Base-by-base conservation (phyloP, 2,113 vertebrate genomes). In the Ornithorhynchus anatinus region DNA sequence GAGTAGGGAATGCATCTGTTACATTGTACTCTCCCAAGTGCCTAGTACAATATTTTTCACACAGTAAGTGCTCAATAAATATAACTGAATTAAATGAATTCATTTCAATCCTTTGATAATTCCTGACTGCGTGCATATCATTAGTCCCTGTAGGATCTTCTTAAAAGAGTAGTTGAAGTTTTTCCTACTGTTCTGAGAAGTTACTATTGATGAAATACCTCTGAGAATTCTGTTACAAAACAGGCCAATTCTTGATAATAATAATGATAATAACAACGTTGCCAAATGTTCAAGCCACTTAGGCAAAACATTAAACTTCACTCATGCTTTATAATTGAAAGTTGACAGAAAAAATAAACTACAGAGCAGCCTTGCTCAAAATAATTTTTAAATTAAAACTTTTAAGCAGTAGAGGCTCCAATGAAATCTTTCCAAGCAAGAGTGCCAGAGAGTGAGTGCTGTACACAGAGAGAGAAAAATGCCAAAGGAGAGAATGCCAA, bases 361-460 rank as follows among this genome's bases (percentile, higher is more conserved):
- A 42, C 17, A 42, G n/a, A 4, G 51, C 29, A 47, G 17, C 5
- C 32, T 54, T 59, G 10, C 44, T 79, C 58, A 38, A 63, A 61
- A 59, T 1, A 56, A 51, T 35, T 79, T 63, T 45, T 22, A 59
- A 52, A 81, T 32, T 64, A 38, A 40, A 10, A 8, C 51, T 29
- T 17, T 45, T 69, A 72, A 62, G 36, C 36, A 19, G 14, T 33
- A 69, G 42, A 25, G 44, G 43, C 54, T 72, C 56, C 45, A 72
- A 35, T 59, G 57, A 74, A 67, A 69, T 47, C 35, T 53, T 75
- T 58, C 42, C 48, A 67, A 8, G 53, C 8, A 6, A 75, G 38
- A 57, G 7, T 52, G 43, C 39, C 25, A 64, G 22, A 57, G 53
- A 62, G 70, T 32, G 19, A 35, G 33, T 0, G 0, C 19, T 23